Base-by-base conservation (phyloP, 2,888 invertebrate genomes). In the Cartodere bifasciata region DNA sequence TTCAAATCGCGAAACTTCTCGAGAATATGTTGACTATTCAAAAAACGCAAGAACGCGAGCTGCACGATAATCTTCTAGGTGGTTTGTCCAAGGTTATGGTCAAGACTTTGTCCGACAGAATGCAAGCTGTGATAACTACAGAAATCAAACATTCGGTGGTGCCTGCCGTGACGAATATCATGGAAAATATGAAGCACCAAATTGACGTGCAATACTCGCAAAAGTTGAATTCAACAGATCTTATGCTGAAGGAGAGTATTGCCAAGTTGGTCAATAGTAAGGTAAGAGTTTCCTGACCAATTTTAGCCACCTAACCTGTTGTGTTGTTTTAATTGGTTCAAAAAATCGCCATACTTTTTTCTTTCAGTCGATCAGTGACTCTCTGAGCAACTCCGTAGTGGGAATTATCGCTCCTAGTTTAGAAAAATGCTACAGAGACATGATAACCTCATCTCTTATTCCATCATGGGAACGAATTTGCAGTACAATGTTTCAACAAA, bases 381-480 rank as follows among this genome's bases (percentile, higher is more conserved):
- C 76, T 0, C 65, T 92, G 32, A 74, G 81, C 37, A 58, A 69
- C 22, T 69, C 78, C 0, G 70, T 84, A 16, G 67, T 76, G 3
- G 64, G 68, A 42, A 72, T 79, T 0, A 71, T 88, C 9, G 75
- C 81, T 44, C 74, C 77, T 3, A 72, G 75, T 38, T 70, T 88
- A 31, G 80, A 85, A 44, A 68, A 72, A 10, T 74, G 80, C 9
- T 85, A 88, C 55, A 75, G 78, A 40, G 80, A 85, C 31, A 72
- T 82, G 14, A 75, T 91, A 52, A 67, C 73, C 24, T 75, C 74
- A 40, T 71, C 75, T 40, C 66, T 90, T 25, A 65, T 91, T 48
- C 92, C 94, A 3, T 74, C 79, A 16, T 83, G 90, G 68, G 91
- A 94, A 56, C 79, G 79, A 53, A 75, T 85, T 32, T 84, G 84